Conservation (phyloP, 2,113 vertebrate genomes). For the Stegastes partitus region DNA sequence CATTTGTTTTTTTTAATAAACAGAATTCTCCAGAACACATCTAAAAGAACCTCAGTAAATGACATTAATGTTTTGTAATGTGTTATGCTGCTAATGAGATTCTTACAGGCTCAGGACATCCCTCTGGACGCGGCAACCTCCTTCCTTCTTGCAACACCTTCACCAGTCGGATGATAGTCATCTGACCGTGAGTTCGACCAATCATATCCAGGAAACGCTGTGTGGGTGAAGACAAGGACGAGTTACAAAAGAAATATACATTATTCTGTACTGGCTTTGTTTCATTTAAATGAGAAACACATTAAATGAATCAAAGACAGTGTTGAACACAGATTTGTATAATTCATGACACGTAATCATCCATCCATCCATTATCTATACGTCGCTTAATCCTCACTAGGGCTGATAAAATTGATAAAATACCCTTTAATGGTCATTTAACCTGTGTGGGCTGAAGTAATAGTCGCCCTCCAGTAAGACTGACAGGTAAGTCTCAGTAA, state of each 20-base stretch:
- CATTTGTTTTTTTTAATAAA: constrained; percentile 12
- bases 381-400: too few species aligned
- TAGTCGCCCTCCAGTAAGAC: background rate
- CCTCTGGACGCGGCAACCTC: constrained; percentile 88
- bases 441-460: background rate
- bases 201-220: constrained; percentile 95
- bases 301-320: background rate
- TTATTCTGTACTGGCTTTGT: background rate
- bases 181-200: constrained; percentile 93
- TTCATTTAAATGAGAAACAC: background rate
- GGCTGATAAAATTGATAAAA: too few species aligned
- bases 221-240: background rate
- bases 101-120: constrained; percentile 89
- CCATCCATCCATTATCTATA: too few species aligned
- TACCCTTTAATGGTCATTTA: background rate
- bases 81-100: background rate
- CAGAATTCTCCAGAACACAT: background rate
- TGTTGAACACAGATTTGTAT: background rate
- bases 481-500: background rate
- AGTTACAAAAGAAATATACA: background rate
- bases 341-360: background rate
- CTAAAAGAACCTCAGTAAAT: background rate
- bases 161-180: constrained; percentile 93
- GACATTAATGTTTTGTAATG: background rate
- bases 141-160: constrained; percentile 88